Evolutionary conservation across 1,140 invertebrate genomes (phyloP).

Genomic region (Acarapis woodi): DNA sequence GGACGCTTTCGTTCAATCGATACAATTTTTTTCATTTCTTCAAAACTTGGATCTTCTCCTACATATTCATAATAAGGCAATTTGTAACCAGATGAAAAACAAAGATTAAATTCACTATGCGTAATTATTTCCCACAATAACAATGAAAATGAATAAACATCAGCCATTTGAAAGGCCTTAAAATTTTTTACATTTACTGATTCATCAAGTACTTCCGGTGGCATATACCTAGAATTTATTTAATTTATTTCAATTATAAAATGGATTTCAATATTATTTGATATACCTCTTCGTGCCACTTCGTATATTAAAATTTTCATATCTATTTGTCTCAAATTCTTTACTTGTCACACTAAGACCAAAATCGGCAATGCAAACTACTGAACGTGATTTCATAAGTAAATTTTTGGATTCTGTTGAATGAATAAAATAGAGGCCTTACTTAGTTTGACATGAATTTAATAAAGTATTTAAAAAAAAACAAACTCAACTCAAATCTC

Average conservation of each 20-base stretch:
- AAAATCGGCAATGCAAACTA: constrained; percentile 52
- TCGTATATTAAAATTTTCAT: constrained; percentile 85
- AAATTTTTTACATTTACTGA: constrained; percentile 68
- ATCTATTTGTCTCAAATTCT: constrained; percentile 82
- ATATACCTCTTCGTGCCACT: constrained; percentile 73
- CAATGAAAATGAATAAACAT: constrained; percentile 77
- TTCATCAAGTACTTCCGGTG: constrained; percentile 43
- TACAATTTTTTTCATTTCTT: constrained; percentile 68
- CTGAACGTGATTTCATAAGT: constrained; percentile 39
- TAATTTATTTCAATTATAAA: neutral
- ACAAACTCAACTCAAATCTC: constrained; percentile 52
- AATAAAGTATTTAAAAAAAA: constrained; percentile 63
- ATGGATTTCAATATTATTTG: constrained; percentile 51
- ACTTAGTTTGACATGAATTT: constrained; percentile 66
- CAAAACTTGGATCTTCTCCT: neutral
- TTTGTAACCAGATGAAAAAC: too few relatives aligned
- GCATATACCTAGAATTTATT: constrained; percentile 38
- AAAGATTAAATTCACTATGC: too few relatives aligned
- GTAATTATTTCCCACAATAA: constrained; percentile 77
- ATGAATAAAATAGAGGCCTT: constrained; percentile 71
- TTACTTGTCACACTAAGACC: constrained; percentile 67
- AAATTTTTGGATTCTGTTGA: constrained; percentile 57
- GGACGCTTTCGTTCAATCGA: constrained; percentile 53
- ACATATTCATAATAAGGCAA: neutral
- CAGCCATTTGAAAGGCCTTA: constrained; percentile 74